phyloP scores from a whole-genome alignment of 2,113 vertebrate genomes.

The Shinisaurus crocodilurus region DNA sequence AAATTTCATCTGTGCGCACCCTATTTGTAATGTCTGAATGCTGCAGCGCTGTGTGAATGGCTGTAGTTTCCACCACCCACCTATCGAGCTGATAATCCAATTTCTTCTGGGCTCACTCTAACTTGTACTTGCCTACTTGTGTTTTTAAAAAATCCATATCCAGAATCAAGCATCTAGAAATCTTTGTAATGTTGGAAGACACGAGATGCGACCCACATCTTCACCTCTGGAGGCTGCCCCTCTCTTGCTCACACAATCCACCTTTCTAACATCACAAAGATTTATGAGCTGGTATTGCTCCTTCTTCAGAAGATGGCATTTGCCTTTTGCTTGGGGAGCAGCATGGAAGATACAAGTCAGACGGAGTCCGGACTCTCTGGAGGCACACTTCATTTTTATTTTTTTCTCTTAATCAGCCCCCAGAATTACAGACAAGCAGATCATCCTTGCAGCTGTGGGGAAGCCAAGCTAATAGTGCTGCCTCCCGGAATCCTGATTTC shows the following conservation, averaged over 20 bases:
- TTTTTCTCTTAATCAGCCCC: neutral
- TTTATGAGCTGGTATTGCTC: neutral
- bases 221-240: too few species aligned
- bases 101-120: neutral
- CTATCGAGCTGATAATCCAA: neutral
- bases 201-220: neutral
- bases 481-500: too few species aligned
- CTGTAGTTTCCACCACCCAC: too few species aligned
- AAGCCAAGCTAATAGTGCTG: neutral
- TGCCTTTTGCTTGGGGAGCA: neutral
- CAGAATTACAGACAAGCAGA: neutral
- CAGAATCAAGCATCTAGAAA: neutral
- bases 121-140: neutral
- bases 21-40: too few species aligned
- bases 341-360: neutral
- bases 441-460: too few species aligned
- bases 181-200: neutral
- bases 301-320: neutral
- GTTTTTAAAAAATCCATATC: neutral
- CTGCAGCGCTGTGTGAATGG: neutral
- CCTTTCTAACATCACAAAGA: neutral
- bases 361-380: too few species aligned
- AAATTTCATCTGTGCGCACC: neutral
- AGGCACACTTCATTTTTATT: neutral
- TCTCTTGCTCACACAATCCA: neutral